Evolutionary conservation across 64 coral and sea anemone genomes (phyloP), one percentile per base, ranked within the genome.

Genomic region (Montipora efflorescens): DNA sequence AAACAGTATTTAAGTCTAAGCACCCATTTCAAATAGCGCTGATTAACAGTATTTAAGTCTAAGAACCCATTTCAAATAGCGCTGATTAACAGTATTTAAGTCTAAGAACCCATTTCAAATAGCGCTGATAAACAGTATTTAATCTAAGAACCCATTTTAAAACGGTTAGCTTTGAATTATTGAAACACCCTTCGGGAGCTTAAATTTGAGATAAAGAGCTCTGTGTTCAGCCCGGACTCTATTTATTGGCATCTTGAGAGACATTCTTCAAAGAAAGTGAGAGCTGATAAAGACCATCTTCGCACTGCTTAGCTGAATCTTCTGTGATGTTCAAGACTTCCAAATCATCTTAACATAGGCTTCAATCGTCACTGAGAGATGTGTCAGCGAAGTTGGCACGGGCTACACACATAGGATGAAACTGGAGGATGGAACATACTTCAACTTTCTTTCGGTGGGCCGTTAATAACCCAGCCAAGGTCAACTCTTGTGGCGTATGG

Each of bases 281-380:
- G 21, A 87, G 44, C 67, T 87, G 64, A n/a, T 87, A 87, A 52
- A 74, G 84, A 19, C 66, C 59, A 73, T 88, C 66, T 23, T 52
- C 69, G 75, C 45, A 51, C 48, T 88, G 68, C 59, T 50, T 69
- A 51, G 52, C 48, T 19, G 84, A 70, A 52, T 49, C 71, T 59
- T 88, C 84, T 22, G 55, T 36, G 36, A 36, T 36, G 36, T 36
- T 36, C 36, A 36, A 36, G 36, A 36, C 36, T 36, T 36, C 1
- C 44, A 52, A 71, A 59, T 82, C 79, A 48, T 82, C 79, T 49
- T 22, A 15, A 36, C 23, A 79, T 36, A 79, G 47, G 23, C 79
- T 4, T 59, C 12, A 52, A 21, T 82, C 79, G 59, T 82, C 79
- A 21, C 48, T 55, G 79, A 55, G 59, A 10, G 59, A 82, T 50